Evolutionary conservation across 2,888 invertebrate species (phyloP), one percentile per base, ranked within the genome.

Genomic region (Scaptomyza polygonia): DNA sequence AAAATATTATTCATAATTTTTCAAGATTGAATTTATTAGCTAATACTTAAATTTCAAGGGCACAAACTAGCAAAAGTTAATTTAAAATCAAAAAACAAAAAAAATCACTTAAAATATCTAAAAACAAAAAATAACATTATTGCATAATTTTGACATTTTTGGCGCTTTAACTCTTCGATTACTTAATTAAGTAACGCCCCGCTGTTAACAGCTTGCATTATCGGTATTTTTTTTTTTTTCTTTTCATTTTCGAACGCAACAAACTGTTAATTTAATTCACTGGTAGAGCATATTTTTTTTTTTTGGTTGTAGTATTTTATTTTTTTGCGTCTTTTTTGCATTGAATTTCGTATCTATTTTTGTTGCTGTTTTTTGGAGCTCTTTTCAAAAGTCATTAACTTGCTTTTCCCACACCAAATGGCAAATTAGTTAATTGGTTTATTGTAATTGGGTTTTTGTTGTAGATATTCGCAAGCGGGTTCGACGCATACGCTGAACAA

Each of bases 401-500:
- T 51, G 56, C 51, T 27, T 30, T 48, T 53, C 29, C 14, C 29
- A 53, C 49, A 58, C 18, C 21, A 27, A 36, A 36, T 16, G 57
- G 0, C 1, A 7, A 47, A 42, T 51, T 40, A 34, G 25, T 39
- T 14, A 55, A 72, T 59, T 49, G 44, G 27, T 16, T 12, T 34
- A 55, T 58, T 72, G 52, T 52, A 59, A 65, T 47, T 30, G 27
- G 64, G 34, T 14, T n/a, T 11, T 21, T 36, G n/a, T 36, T 0
- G 6, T 76, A 92, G 92, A 84, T 94, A 94, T 90, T 95, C 95
- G 85, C 93, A 95, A 70, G 95, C 96, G 67, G 96, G 96, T 76
- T 96, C 96, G 29, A 95, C 95, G 47, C 95, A 96, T 83, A 96
- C 96, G 45, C 93, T 96, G 88, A 96, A 95, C 89, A 95, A 96